Percentiles rank a stretch among this genome's conserved stretches.
Evolutionary conservation across 2,888 invertebrate species (phyloP).

Genomic region (Aplocera efformata): DNA sequence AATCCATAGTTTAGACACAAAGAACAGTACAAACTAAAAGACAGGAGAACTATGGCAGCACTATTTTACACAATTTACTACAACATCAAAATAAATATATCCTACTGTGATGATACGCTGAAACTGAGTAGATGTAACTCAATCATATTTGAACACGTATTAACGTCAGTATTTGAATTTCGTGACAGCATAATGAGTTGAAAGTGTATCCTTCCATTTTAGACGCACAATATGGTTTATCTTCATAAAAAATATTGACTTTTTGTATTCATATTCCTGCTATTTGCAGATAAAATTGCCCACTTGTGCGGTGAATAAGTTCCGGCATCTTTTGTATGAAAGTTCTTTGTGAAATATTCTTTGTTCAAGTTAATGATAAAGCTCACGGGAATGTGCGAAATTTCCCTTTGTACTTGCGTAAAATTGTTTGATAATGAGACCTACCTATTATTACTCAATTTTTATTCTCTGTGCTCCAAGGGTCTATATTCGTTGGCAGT

Average conservation of each 20-base stretch:
- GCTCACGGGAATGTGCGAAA: neutral
- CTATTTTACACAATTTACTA: constrained; percentile 34
- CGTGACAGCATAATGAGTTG: constrained; percentile 33
- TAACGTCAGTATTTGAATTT: constrained; percentile 28
- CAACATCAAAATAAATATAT: constrained; percentile 24
- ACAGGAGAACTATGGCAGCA: too few relatives aligned
- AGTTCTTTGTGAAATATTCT: neutral
- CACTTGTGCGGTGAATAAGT: neutral
- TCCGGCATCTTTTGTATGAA: neutral
- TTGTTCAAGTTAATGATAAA: constrained; percentile 1
- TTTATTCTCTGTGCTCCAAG: neutral
- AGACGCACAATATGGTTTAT: constrained; percentile 2
- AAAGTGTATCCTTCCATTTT: constrained; percentile 13
- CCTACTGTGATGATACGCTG: too few relatives aligned
- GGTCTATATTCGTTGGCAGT: too few relatives aligned
- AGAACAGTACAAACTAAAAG: constrained; percentile 37
- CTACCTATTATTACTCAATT: too few relatives aligned
- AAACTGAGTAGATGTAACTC: too few relatives aligned
- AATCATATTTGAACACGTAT: constrained; percentile 24
- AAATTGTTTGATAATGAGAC: neutral
- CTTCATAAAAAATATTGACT: too few relatives aligned
- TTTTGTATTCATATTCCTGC: too few relatives aligned
- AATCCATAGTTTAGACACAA: constrained; percentile 69
- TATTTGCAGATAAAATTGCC: too few relatives aligned
- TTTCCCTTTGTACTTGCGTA: neutral